Conservation (phyloP, 1,140 invertebrate genomes). For the Drosophila willistoni region DNA sequence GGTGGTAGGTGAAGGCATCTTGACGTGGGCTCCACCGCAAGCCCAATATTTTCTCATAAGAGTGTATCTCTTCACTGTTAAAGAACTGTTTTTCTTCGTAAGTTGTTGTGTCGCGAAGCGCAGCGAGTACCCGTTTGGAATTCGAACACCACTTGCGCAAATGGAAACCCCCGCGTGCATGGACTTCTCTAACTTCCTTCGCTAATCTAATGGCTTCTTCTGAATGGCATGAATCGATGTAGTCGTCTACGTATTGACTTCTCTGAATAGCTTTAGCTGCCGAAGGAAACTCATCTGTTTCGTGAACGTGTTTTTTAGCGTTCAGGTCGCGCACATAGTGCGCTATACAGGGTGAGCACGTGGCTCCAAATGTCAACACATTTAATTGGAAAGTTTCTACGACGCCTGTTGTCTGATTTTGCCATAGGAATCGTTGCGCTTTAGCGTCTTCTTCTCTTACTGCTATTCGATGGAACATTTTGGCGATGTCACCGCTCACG, state of each 20-base stretch:
- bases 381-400: too few species aligned
- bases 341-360: too few species aligned
- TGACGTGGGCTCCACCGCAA: too few species aligned
- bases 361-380: too few species aligned
- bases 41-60: too few species aligned
- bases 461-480: too few species aligned
- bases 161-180: background rate
- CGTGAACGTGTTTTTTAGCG: background rate
- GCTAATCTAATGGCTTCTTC: background rate
- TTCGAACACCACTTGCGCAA: constrained; percentile 20
- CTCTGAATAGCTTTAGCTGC: background rate
- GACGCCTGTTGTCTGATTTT: too few species aligned
- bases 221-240: constrained; percentile 16
- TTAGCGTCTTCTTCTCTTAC: too few species aligned
- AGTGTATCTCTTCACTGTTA: background rate
- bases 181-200: background rate
- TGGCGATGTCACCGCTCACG: too few species aligned
- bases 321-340: too few species aligned
- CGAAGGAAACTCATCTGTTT: background rate
- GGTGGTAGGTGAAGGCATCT: too few species aligned
- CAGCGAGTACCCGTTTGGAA: background rate
- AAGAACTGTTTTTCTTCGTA: background rate
- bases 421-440: too few species aligned
- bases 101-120: background rate
- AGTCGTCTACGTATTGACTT: constrained; percentile 21